Conservation (phyloP, 30 jellyfish, hydroid and myxozoan genomes). For the Mastigias papua region DNA sequence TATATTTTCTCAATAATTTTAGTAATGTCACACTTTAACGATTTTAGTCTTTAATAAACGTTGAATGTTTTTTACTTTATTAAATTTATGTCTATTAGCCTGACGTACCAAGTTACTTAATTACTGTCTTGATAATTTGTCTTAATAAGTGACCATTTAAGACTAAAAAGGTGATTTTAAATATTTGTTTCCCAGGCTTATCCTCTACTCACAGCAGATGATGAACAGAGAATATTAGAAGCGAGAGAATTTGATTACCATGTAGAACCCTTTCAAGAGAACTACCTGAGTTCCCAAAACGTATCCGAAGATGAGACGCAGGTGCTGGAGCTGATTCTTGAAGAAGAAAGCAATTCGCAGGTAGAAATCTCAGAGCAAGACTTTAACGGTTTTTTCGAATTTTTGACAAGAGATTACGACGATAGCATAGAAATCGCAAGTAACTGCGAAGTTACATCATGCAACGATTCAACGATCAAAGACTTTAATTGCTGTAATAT, state of each 20-base stretch:
- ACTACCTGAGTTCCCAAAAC: too few species aligned
- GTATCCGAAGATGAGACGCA: background rate
- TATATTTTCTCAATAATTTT: too few species aligned
- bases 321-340: background rate
- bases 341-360: background rate
- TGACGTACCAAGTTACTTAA: too few species aligned
- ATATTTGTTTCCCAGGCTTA: background rate
- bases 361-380: background rate
- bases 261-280: conserved; percentile 7
- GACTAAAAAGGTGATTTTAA: too few species aligned
- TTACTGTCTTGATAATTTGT: too few species aligned
- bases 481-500: too few species aligned
- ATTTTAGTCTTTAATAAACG: too few species aligned
- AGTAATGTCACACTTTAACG: too few species aligned
- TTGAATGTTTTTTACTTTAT: too few species aligned
- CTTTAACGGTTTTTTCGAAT: background rate
- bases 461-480: background rate
- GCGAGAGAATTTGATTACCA: conserved; percentile 12
- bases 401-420: background rate
- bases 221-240: conserved; percentile 19
- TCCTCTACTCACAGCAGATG: conserved; percentile 24
- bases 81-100: too few species aligned
- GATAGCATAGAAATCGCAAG: background rate
- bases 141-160: too few species aligned
- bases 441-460: background rate